Percentiles rank a stretch among this genome's conserved stretches.
These are phyloP conservation scores for Ctenomys sociabilis DNA, from an alignment of 2,113 vertebrate species.

Conservation along the genomic window DNA sequence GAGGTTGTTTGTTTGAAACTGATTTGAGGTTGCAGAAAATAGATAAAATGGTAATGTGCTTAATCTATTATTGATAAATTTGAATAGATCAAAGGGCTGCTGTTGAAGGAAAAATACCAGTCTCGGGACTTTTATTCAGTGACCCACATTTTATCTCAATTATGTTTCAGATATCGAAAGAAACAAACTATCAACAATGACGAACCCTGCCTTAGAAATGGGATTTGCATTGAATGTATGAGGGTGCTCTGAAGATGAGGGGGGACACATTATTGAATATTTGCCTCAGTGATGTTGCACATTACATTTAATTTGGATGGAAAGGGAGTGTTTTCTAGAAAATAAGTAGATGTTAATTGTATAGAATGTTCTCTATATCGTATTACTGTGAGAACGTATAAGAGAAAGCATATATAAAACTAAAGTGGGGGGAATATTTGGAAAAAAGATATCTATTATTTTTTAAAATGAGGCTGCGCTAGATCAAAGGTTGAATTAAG, in stretches of 20 bases:
- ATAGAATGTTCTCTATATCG: neutral
- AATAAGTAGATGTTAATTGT: constrained; percentile 31
- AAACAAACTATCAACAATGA: constrained; percentile 60
- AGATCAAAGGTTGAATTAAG: neutral
- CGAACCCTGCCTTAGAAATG: constrained; percentile 41
- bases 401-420: neutral
- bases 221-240: constrained; percentile 34
- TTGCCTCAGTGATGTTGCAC: neutral
- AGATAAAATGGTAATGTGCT: constrained; percentile 62
- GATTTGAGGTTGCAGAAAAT: constrained; percentile 61
- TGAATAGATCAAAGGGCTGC: constrained; percentile 47
- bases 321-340: neutral
- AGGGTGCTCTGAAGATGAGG: neutral
- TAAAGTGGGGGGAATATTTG: neutral
- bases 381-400: neutral
- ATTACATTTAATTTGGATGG: neutral
- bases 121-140: constrained; percentile 65
- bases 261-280: neutral
- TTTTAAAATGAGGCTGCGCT: neutral
- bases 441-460: constrained; percentile 8
- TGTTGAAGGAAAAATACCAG: constrained; percentile 63
- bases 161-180: constrained; percentile 58
- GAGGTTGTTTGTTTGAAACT: neutral
- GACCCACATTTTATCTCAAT: constrained; percentile 78
- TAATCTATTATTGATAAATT: constrained; percentile 71